A percentile compares a stretch with the other conserved stretches of the same genome.
phyloP scores from a whole-genome alignment of 2,113 vertebrate species.

The Clarias gariepinus region DNA sequence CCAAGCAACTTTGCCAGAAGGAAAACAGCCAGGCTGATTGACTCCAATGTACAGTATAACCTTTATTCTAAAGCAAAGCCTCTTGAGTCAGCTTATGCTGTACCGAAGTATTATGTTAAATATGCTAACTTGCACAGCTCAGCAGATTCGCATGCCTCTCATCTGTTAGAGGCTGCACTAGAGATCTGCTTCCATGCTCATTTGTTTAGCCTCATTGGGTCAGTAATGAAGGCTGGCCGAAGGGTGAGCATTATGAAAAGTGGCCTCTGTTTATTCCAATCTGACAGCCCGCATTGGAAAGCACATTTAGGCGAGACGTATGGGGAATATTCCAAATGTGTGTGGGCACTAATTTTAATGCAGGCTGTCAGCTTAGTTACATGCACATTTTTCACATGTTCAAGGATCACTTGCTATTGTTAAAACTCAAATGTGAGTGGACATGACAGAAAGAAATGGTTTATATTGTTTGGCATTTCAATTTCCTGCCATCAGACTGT shows the following conservation, averaged over 20 bases:
- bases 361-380: conserved; percentile 44
- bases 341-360: conserved; percentile 49
- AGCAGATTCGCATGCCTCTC: conserved; percentile 15
- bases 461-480: conserved; percentile 20
- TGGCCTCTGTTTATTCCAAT: conserved; percentile 46
- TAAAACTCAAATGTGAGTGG: conserved; percentile 21
- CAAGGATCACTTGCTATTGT: conserved; percentile 7
- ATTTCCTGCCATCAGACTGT: not conserved
- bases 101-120: not conserved
- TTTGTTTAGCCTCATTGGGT: conserved; percentile 57
- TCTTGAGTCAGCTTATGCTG: not conserved
- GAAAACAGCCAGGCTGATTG: not conserved
- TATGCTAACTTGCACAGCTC: conserved; percentile 14
- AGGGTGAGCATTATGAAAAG: conserved; percentile 47
- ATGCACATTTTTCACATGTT: conserved; percentile 32
- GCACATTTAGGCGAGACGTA: conserved; percentile 41
- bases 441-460: conserved; percentile 39
- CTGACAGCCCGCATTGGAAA: conserved; percentile 36
- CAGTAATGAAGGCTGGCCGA: conserved; percentile 55
- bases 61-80: conserved; percentile 12
- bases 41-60: not conserved
- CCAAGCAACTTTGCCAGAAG: conserved; percentile 5
- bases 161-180: conserved; percentile 13
- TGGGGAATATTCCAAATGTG: conserved; percentile 46
- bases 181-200: conserved; percentile 24